Evolutionary conservation across 2,888 invertebrate genomes (phyloP), one percentile per base, ranked within the genome.

Genomic region (Nemotelus pantherinus): DNA sequence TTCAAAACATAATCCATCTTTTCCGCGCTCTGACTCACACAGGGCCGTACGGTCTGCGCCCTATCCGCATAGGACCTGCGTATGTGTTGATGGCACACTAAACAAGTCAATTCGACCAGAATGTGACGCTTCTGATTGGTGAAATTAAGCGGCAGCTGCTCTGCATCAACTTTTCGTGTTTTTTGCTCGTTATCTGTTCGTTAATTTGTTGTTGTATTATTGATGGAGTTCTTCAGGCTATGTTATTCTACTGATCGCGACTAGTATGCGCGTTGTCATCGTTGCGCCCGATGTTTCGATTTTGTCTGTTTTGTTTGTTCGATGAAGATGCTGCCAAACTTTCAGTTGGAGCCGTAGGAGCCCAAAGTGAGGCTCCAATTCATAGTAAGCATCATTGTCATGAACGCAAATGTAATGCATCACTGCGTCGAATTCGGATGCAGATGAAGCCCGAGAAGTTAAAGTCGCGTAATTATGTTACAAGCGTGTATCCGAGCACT

Each of bases 141-240:
- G 77, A 77, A 79, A 72, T 77, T 72, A 77, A 77, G 70, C 72
- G 77, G 79, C 79, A 79, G 79, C 79, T 79, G 79, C 77, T 77
- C 68, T 60, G 60, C 70, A 75, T 65, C 55, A 57, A 47, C 47
- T 63, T 74, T 77, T 63, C 63, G 41, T 63, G 55, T 55, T 64
- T 60, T 3, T 63, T 39, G 43, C 3, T 63, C 50, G 53, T n/a
- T 25, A 25, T 25, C 9, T 50, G 50, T 25, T 25, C 53, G 7
- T 57, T 43, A n/a, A 65, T 53, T 71, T 71, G 41, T 70, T 50
- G 7, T 70, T n/a, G 6, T 39, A 7, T 7, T 43, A 3, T 55
- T 71, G 57, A 57, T 71, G 55, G 10, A 43, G 43, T 70, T 39
- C 41, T 5, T 55, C 3, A 10, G 3, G 47, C 47, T 60, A n/a